A percentile compares a stretch with the other conserved stretches of the same genome.
Conservation (phyloP, 2,113 vertebrate species). For the Ondatra zibethicus region DNA sequence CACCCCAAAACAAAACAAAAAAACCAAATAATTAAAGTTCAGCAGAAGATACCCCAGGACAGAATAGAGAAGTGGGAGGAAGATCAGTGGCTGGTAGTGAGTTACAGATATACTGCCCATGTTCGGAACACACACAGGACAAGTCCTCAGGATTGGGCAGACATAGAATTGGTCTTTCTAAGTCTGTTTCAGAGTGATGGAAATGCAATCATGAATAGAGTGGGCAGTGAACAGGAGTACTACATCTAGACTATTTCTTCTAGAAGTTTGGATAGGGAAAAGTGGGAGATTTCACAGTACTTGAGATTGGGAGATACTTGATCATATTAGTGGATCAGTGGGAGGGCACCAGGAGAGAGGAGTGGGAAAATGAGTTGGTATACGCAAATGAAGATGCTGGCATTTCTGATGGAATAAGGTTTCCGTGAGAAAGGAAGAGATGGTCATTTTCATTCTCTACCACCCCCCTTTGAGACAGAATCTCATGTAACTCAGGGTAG, state of each 20-base stretch:
- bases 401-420: not conserved
- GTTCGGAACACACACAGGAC: not conserved
- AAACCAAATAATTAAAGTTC: not conserved
- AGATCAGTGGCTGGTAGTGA: not conserved
- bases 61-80: not conserved
- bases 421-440: slow-evolving; percentile 20
- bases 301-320: not conserved
- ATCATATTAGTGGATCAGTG: not conserved
- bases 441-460: not conserved
- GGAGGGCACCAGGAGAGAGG: not conserved
- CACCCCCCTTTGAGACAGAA: not conserved
- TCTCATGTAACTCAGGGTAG: not conserved
- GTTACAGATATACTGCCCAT: not conserved
- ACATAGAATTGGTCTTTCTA: not conserved
- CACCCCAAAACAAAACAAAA: not conserved
- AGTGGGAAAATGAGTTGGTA: not conserved
- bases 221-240: not conserved
- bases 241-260: not conserved
- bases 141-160: not conserved
- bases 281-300: not conserved
- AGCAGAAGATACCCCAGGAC: slow-evolving; percentile 1
- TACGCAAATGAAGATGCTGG: not conserved
- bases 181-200: slow-evolving; percentile 1
- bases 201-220: not conserved
- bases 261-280: not conserved